Evolutionary conservation across 2,888 invertebrate species (phyloP), one percentile per base, ranked within the genome.

Genomic region (Drosophila helvetica): DNA sequence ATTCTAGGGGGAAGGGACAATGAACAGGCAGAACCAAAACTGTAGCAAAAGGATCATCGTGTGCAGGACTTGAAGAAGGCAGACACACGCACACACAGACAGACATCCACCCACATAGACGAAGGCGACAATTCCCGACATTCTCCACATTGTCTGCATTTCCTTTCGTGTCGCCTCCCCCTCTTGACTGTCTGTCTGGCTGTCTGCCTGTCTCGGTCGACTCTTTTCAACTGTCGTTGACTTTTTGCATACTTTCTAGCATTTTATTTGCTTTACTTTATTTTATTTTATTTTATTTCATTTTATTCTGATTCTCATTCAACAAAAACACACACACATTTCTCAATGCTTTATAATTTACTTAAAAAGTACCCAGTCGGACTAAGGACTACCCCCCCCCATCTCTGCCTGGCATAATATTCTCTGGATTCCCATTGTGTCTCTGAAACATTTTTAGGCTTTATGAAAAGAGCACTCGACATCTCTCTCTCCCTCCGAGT

Each of bases 131-230:
- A 63, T 71, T 53, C 52, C 48, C 63, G 76, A 74, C 79, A 81
- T 79, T 79, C 64, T 22, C 51, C 84, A 79, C 82, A 79, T 85
- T 87, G 80, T 82, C 64, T 87, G 74, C 67, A 55, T 64, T 74
- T 77, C 64, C 78, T 75, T 68, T 56, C 56, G 56, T 56, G 69
- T 73, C 38, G 7, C 19, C 27, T 7, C 30, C 6, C 18, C 54
- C 58, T 22, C 46, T 33, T 10, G 50, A 17, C 71, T 77, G 71
- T 64, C 60, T 59, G 65, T 33, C 62, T 69, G 74, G 64, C 66
- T 80, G 84, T 72, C 71, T 78, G 78, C 61, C 65, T 80, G 81
- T 68, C 72, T 69, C n/a, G 66, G 59, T 17, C 62, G 64, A 22
- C 48, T 52, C 73, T 58, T 64, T 38, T 56, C 45, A 51, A 50